Conservation (phyloP, 2,797 vertebrate species). For the Remorina albescens region DNA sequence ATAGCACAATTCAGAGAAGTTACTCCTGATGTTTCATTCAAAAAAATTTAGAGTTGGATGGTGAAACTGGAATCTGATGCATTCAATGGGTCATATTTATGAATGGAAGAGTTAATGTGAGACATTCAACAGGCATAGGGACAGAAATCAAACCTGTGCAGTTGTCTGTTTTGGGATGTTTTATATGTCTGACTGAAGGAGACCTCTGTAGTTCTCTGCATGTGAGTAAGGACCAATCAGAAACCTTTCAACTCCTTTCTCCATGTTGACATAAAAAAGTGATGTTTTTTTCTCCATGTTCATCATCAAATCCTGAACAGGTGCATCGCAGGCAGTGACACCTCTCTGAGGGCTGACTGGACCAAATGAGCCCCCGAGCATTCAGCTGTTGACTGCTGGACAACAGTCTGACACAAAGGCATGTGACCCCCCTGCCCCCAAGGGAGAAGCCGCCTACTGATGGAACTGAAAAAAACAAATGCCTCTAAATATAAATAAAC, state of each 20-base stretch:
- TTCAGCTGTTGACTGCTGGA: conserved; percentile 63
- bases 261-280: background rate
- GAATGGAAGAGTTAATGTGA: no score
- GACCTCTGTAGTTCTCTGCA: no score
- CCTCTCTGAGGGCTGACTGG: conserved; percentile 25
- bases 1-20: no score
- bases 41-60: no score
- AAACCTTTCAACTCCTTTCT: background rate
- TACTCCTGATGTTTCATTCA: no score
- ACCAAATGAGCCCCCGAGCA: conserved; percentile 45
- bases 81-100: no score
- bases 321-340: conserved; percentile 32
- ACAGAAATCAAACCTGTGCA: no score
- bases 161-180: no score
- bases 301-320: conserved; percentile 26
- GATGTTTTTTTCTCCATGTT: background rate
- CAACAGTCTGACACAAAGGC: conserved; percentile 66
- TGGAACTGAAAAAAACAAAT: conserved; percentile 77
- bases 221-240: background rate
- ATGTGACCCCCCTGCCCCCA: conserved; percentile 55
- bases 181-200: background rate
- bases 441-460: conserved; percentile 67
- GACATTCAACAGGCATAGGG: no score
- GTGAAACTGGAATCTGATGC: no score
- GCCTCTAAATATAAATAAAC: conserved; percentile 77